Conservation (phyloP, 2,113 vertebrate species). For the Gavialis gangeticus region DNA sequence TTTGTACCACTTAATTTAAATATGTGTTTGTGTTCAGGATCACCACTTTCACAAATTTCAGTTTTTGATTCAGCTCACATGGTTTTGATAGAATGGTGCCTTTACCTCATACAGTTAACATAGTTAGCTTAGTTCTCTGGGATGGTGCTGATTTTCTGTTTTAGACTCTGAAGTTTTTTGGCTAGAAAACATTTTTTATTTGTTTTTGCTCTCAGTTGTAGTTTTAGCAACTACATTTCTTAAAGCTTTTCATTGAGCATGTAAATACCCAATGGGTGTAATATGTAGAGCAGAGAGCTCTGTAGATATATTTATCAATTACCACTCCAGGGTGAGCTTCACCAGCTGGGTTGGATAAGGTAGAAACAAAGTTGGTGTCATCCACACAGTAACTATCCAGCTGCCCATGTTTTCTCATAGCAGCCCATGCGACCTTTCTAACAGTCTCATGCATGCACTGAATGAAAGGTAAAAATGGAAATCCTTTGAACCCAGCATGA, state of each 20-base stretch:
- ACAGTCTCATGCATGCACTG: accelerated
- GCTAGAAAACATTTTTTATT: accelerated
- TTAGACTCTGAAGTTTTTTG: not conserved
- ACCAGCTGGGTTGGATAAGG: not conserved
- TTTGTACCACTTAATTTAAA: accelerated
- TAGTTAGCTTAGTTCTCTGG: not conserved
- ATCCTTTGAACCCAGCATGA: not conserved
- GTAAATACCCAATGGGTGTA: not conserved
- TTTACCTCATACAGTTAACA: not conserved
- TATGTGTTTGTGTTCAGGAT: not conserved
- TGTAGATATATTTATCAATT: not conserved
- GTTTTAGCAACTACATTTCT: not conserved
- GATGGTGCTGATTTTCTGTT: not conserved
- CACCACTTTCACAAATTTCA: not conserved
- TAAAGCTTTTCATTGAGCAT: accelerated
- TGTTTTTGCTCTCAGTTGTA: not conserved
- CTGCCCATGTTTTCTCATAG: not conserved
- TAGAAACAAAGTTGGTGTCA: accelerated
- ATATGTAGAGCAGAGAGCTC: not conserved
- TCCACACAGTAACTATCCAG: accelerated
- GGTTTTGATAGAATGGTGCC: not conserved
- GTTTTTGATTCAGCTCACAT: not conserved
- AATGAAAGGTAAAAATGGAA: not conserved
- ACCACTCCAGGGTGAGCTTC: not conserved
- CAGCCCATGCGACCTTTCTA: accelerated